Evolutionary conservation across 2,797 vertebrate genomes (phyloP), one percentile per base, ranked within the genome.

Genomic region (Falco naumanni): DNA sequence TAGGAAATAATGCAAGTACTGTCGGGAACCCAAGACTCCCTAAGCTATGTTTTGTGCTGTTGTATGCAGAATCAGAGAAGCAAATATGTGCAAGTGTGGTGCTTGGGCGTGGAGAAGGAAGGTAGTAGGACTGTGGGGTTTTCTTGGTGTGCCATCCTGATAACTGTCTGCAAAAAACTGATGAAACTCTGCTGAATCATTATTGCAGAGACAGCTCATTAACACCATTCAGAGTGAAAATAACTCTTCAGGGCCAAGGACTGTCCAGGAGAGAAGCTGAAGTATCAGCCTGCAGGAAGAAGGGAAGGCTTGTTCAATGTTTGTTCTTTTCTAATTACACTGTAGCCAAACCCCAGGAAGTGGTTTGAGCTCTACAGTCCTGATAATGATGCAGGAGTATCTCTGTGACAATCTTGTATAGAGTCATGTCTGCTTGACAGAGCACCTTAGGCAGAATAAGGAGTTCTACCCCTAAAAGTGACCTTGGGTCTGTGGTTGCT

Each of bases 101-200:
- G 43, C 37, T 79, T 77, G 63, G 59, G 54, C 43, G 41, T 60
- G 69, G 66, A 88, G 56, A 72, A 21, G 25, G n/a, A 78, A 68
- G 47, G 59, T 50, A 37, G 47, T 13, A 47, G 37, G 26, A 13
- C 17, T 16, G 57, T 10, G 50, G 64, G 37, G 39, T 59, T 91
- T 65, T 74, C 74, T 82, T 82, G 37, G 66, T 95, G 77, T 88
- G 39, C 34, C 34, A 4, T 59, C n/a, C 65, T 86, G 95, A 51
- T 94, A 95, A 93, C 61, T 91, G 72, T 51, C 59, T 91, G 80
- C 66, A 82, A 56, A 94, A 95, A 66, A 18, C 3, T 34, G 79
- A 63, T 91, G 83, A 75, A 88, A 66, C 63, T 92, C n/a, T 90
- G 63, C 93, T 95, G 88, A 94, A 68, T 93, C 78, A 59, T 83